phyloP scores from a whole-genome alignment of 2,113 vertebrate genomes.

The Pluvialis apricaria region DNA sequence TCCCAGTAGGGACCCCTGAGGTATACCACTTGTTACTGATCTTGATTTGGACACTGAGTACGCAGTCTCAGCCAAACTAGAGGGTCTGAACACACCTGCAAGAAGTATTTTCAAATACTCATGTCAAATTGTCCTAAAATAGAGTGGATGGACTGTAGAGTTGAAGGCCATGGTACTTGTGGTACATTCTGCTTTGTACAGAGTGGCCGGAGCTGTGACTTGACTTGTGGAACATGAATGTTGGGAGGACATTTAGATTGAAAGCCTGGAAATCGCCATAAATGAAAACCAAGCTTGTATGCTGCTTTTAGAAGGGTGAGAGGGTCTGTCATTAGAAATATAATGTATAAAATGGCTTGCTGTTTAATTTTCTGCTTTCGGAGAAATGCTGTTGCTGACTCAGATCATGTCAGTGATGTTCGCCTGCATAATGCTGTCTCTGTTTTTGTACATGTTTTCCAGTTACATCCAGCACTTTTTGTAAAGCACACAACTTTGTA shows the following conservation, averaged over 20 bases:
- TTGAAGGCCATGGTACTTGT: background rate
- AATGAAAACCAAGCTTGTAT: background rate
- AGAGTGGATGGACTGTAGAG: background rate
- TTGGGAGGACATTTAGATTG: background rate
- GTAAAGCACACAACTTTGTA: background rate
- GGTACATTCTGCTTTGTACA: rapidly evolving
- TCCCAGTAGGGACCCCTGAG: background rate
- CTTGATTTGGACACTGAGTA: background rate
- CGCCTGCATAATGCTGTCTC: background rate
- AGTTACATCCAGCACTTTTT: background rate
- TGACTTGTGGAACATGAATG: background rate
- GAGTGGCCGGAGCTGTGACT: background rate
- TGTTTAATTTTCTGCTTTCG: background rate
- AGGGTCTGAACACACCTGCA: background rate
- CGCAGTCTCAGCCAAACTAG: background rate
- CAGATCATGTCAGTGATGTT: background rate
- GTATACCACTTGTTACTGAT: background rate
- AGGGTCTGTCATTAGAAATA: background rate
- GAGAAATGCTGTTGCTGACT: background rate
- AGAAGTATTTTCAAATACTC: background rate
- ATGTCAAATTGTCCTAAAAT: background rate
- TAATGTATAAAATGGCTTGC: background rate
- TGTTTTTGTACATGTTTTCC: background rate
- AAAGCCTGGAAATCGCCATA: background rate
- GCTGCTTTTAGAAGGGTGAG: background rate